A percentile compares a stretch with the other conserved stretches of the same genome.
These are phyloP conservation scores for Allobates femoralis DNA, from an alignment of 2,797 vertebrate genomes.

Conservation along the genomic window DNA sequence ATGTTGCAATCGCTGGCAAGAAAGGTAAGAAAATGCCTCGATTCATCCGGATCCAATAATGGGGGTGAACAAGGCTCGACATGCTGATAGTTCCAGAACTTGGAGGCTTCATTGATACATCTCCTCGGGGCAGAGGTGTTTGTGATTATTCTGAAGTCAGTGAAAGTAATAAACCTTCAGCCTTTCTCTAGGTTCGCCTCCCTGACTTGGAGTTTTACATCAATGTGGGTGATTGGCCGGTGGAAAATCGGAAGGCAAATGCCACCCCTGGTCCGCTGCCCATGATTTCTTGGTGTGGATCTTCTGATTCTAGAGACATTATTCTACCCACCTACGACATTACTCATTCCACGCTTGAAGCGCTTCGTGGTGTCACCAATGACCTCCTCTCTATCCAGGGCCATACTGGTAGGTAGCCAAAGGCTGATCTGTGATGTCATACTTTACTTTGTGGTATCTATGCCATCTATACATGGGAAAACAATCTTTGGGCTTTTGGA, in stretches of 20 bases:
- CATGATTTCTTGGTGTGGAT: conserved; percentile 93
- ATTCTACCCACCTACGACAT: conserved; percentile 92
- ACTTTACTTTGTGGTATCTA: neutral
- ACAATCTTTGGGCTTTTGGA: too few relatives aligned
- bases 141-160: conserved; percentile 19
- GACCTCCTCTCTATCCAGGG: conserved; percentile 94
- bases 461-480: too few relatives aligned
- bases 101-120: neutral
- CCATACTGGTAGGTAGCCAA: conserved; percentile 82
- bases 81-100: conserved; percentile 24
- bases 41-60: neutral
- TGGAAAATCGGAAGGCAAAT: conserved; percentile 81
- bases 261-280: conserved; percentile 81
- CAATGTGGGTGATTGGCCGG: conserved; percentile 94
- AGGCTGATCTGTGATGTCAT: too few relatives aligned
- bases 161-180: neutral
- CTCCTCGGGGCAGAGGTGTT: neutral
- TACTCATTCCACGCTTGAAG: conserved; percentile 91
- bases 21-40: conserved; percentile 78
- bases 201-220: conserved; percentile 91
- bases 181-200: conserved; percentile 78
- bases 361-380: conserved; percentile 90
- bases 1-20: conserved; percentile 88
- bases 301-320: conserved; percentile 85
- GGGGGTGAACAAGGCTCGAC: conserved; percentile 12